Evolutionary conservation across 1,140 invertebrate species (phyloP), one percentile per base, ranked within the genome.

Genomic region (Nasonia longicornis): DNA sequence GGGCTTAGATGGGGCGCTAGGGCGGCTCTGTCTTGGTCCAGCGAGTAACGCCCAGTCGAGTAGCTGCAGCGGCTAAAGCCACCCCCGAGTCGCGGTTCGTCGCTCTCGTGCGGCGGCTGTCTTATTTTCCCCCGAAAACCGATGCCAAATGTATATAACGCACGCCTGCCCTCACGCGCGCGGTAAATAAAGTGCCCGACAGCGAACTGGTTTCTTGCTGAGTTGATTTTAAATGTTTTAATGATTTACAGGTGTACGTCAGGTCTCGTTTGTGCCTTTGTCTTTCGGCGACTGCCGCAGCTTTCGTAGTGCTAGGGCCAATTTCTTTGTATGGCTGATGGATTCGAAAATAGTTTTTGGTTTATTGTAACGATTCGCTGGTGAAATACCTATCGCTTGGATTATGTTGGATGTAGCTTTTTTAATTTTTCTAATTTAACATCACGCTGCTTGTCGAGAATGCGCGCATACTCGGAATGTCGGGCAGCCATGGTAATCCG

Each of bases 11-110:
- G 16, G 63, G 48, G 70, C 4, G 58, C 22, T 67, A 42, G 52
- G 69, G 64, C n/a, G n/a, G 76, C 52, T 85, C 83, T 79, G 86
- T 88, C 84, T 84, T 87, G 86, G 86, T 87, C 87, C 85, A 84
- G 83, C 80, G 77, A 85, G 76, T 84, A 85, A 58, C 66, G 77
- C 77, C 67, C 69, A 71, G 45, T 71, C 71, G 31, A 42, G 31
- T 45, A 35, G 38, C 38, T 8, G 38, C 38, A 42, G 31, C 35
- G 12, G 31, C 31, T 10, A 0, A 14, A 12, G 74, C 48, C 63
- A 84, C 83, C 84, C 69, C 82, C 79, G 38, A 29, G 78, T 77
- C 67, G 81, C 69, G 63, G 81, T 76, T 22, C 64, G 48, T 14
- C 12, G 12, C 48, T 71, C 35, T 42, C 75, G 29, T 12, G 35